These are phyloP conservation scores for Microctonus aethiopoides DNA, from an alignment of 2,888 invertebrate genomes.

Conservation along the genomic window DNA sequence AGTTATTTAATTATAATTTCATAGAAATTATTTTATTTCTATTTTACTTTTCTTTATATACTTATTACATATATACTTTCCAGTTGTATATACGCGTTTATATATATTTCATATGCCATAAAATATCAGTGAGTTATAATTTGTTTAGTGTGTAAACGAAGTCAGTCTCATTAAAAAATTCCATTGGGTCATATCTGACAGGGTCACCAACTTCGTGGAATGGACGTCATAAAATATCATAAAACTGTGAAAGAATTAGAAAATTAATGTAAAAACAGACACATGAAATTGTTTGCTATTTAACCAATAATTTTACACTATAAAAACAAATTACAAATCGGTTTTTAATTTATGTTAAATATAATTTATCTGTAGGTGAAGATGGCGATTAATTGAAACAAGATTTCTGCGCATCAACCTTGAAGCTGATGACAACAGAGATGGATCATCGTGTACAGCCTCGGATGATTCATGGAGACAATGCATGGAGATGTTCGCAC, in stretches of 20 bases:
- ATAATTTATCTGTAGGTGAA: neutral
- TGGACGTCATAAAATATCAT: slow-evolving; percentile 3
- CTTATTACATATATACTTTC: neutral
- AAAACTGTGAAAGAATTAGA: slow-evolving; percentile 15
- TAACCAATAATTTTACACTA: neutral
- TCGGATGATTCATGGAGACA: slow-evolving; percentile 47
- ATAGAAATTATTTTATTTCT: neutral
- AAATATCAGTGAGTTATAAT: slow-evolving; percentile 16
- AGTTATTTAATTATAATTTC: neutral
- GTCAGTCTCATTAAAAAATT: slow-evolving; percentile 37
- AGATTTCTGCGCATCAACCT: slow-evolving; percentile 35
- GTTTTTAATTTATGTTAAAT: neutral
- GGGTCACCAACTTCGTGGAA: slow-evolving; percentile 37
- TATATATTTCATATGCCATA: neutral
- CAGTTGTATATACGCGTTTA: slow-evolving; percentile 8
- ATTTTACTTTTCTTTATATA: neutral
- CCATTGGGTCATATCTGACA: slow-evolving; percentile 30
- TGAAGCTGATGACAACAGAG: slow-evolving; percentile 47
- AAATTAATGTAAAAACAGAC: slow-evolving; percentile 27
- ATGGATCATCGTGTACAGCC: slow-evolving; percentile 46
- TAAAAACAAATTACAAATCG: no score
- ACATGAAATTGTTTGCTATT: slow-evolving; percentile 9
- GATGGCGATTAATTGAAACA: slow-evolving; percentile 37
- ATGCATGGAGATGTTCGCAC: slow-evolving; percentile 42
- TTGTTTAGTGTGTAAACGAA: slow-evolving; percentile 29